These are phyloP conservation scores for Doris montereyensis DNA, from an alignment of 2,888 invertebrate species.

Conservation along the genomic window DNA sequence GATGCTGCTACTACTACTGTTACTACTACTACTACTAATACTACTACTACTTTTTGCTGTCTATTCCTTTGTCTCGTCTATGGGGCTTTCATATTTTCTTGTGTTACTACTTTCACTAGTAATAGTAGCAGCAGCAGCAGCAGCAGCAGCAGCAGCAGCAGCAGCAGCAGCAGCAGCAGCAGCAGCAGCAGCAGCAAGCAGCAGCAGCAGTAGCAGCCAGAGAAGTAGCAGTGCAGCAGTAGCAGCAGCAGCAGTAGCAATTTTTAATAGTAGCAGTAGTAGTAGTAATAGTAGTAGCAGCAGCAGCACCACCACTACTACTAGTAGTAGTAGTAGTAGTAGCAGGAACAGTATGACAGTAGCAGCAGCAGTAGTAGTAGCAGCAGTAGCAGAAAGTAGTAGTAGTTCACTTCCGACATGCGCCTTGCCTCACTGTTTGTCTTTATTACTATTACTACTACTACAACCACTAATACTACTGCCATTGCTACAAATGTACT, in stretches of 20 bases:
- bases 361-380: constrained; percentile 24
- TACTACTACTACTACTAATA: too few relatives aligned
- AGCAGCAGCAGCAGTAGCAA: constrained; percentile 29
- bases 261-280: constrained; percentile 25
- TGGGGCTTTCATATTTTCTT: too few relatives aligned
- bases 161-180: constrained; percentile 27
- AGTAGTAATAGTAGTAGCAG: constrained; percentile 28
- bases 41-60: too few relatives aligned
- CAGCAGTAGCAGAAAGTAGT: not conserved
- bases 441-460: not conserved
- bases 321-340: constrained; percentile 26
- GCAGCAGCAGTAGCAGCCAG: too few relatives aligned
- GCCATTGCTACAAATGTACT: too few relatives aligned
- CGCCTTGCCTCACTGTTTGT: not conserved
- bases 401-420: not conserved
- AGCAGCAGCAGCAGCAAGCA: too few relatives aligned
- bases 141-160: constrained; percentile 24
- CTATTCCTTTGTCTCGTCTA: too few relatives aligned
- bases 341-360: not conserved
- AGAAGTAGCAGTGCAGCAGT: too few relatives aligned
- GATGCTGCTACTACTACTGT: too few relatives aligned
- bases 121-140: too few relatives aligned
- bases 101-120: too few relatives aligned
- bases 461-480: too few relatives aligned
- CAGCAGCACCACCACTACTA: constrained; percentile 14